Percentiles rank a stretch among this genome's conserved stretches.
phyloP scores from a whole-genome alignment of 2,797 vertebrate species.

The Aldrovandia affinis region DNA sequence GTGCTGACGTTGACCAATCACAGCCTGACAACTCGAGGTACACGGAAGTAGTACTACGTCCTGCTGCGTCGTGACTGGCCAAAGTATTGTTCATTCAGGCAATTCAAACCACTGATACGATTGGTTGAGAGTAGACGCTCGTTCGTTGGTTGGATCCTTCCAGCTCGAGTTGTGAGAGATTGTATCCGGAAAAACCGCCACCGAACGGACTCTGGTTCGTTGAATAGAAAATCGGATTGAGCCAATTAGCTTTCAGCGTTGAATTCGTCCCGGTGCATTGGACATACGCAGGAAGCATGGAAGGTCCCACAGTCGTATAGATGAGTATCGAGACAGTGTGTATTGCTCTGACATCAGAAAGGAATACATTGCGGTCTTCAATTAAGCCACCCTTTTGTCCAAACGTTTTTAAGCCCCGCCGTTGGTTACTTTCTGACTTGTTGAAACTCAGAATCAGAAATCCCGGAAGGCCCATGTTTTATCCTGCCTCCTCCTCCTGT shows the following conservation, averaged over 20 bases:
- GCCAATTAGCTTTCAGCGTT: background rate
- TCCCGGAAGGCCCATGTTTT: too few species aligned
- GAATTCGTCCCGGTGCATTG: background rate
- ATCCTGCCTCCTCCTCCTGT: too few species aligned
- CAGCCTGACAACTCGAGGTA: constrained; percentile 65
- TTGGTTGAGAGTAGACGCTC: constrained; percentile 1
- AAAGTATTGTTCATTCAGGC: background rate
- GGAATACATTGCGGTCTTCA: background rate
- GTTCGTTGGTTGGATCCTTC: background rate
- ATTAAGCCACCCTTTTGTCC: background rate
- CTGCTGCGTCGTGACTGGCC: background rate
- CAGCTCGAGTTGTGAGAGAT: background rate
- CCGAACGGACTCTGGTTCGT: background rate
- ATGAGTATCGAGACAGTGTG: too few species aligned
- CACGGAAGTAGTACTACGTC: constrained; percentile 59
- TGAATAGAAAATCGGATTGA: background rate
- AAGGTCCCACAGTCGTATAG: background rate
- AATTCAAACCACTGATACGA: background rate
- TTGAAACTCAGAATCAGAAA: background rate
- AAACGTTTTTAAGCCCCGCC: background rate
- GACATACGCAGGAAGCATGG: background rate
- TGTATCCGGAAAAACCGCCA: background rate
- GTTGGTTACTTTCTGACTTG: background rate
- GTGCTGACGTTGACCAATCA: constrained; percentile 66
- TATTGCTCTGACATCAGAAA: background rate